A percentile compares a stretch with the other conserved stretches of the same genome.
These are phyloP conservation scores for Chelmon rostratus DNA, from an alignment of 2,797 vertebrate genomes.

Conservation along the genomic window DNA sequence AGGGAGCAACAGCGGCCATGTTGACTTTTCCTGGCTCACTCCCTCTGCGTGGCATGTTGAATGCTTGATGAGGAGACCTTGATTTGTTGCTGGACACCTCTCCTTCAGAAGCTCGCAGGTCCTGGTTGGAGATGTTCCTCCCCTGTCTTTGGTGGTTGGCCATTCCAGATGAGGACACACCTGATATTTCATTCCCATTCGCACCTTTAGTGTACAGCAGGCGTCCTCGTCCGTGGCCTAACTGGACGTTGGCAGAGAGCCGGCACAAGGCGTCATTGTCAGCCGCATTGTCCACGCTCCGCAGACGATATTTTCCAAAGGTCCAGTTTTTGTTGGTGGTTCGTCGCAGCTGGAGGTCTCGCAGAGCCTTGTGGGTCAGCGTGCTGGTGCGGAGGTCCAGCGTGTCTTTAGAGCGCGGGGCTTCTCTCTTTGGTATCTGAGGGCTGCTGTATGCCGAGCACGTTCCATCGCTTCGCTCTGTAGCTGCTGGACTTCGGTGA, in stretches of 20 bases:
- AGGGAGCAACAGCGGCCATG: conserved; percentile 92
- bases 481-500: conserved; percentile 57
- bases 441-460: conserved; percentile 89
- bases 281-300: conserved; percentile 76
- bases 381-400: conserved; percentile 73
- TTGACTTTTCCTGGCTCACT: conserved; percentile 83
- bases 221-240: conserved; percentile 40
- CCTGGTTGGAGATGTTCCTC: conserved; percentile 59
- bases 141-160: conserved; percentile 61
- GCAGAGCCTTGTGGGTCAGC: conserved; percentile 69
- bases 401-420: conserved; percentile 77
- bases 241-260: conserved; percentile 41
- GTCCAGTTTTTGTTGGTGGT: conserved; percentile 85
- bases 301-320: conserved; percentile 76
- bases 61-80: conserved; percentile 39
- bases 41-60: conserved; percentile 58
- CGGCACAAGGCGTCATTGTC: conserved; percentile 29
- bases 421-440: conserved; percentile 76
- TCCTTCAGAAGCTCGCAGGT: conserved; percentile 29
- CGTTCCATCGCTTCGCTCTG: conserved; percentile 66
- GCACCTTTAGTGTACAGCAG: conserved; percentile 54
- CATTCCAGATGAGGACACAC: conserved; percentile 36
- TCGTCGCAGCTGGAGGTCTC: conserved; percentile 74
- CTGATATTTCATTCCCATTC: conserved; percentile 80
- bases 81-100: conserved; percentile 43